These are phyloP conservation scores for Hemithea aestivaria DNA, from an alignment of 2,888 invertebrate species.

Conservation along the genomic window DNA sequence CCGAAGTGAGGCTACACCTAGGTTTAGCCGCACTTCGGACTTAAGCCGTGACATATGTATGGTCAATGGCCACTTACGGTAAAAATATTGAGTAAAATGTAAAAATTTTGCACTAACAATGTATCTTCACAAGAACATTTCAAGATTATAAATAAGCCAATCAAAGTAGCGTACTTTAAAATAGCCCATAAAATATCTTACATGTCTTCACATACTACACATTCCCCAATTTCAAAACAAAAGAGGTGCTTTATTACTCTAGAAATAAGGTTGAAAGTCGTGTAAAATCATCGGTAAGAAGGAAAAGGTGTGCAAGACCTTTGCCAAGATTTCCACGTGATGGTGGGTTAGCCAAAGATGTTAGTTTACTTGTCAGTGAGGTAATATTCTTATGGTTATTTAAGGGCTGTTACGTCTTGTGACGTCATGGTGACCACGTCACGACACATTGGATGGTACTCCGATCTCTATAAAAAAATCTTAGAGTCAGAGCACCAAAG, in stretches of 20 bases:
- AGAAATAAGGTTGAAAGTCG: constrained; percentile 7
- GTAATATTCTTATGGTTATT: constrained; percentile 8
- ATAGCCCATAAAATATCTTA: constrained; percentile 10
- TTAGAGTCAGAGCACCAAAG: too few species aligned
- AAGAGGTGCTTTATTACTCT: background rate
- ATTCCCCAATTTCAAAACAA: background rate
- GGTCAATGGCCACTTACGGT: too few species aligned
- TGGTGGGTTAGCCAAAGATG: constrained; percentile 7
- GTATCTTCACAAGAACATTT: too few species aligned
- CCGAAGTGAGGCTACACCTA: too few species aligned
- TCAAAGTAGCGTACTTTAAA: constrained; percentile 7
- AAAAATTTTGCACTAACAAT: too few species aligned
- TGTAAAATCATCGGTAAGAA: background rate
- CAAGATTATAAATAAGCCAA: constrained; percentile 4
- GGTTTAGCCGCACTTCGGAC: too few species aligned
- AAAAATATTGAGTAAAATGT: too few species aligned
- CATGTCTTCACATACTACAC: background rate
- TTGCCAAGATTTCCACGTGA: constrained; percentile 21
- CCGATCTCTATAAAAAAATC: too few species aligned
- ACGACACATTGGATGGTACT: too few species aligned
- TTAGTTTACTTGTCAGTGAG: constrained; percentile 11
- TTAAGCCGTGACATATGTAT: too few species aligned
- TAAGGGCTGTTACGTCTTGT: background rate
- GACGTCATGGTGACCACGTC: constrained; percentile 2
- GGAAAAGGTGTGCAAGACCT: background rate